These are phyloP conservation scores for Nothura maculosa DNA, from an alignment of 2,797 vertebrate genomes.

Conservation along the genomic window DNA sequence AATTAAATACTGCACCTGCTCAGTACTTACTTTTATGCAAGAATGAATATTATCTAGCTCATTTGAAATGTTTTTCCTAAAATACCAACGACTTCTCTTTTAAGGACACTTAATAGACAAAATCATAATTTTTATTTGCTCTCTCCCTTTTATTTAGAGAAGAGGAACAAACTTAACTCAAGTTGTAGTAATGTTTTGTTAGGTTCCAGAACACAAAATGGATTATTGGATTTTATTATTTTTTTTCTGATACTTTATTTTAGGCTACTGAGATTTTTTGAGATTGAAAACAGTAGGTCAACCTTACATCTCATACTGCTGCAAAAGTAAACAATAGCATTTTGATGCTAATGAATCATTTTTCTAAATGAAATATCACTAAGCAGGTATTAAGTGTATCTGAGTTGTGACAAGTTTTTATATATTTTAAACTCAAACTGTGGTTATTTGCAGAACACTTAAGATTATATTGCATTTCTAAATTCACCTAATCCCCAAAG, in stretches of 20 bases:
- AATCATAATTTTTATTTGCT: background rate
- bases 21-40: too few species aligned
- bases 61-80: background rate
- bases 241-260: too few species aligned
- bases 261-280: too few species aligned
- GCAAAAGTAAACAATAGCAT: background rate
- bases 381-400: slow-evolving; percentile 30
- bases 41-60: too few species aligned
- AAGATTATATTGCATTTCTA: slow-evolving; percentile 43
- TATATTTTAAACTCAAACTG: slow-evolving; percentile 38
- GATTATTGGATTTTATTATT: background rate
- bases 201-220: background rate
- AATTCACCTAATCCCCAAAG: slow-evolving; percentile 52
- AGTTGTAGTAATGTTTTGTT: background rate
- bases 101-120: background rate
- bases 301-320: background rate
- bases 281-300: background rate
- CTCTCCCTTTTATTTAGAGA: background rate
- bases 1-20: slow-evolving; percentile 70
- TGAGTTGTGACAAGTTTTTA: slow-evolving; percentile 23
- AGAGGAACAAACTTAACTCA: background rate
- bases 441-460: slow-evolving; percentile 1
- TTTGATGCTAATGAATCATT: slow-evolving; percentile 38
- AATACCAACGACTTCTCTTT: background rate
- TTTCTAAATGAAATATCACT: slow-evolving; percentile 37